Evolutionary conservation across 2,113 vertebrate genomes (phyloP), one percentile per base, ranked within the genome.

Genomic region (Nibea albiflora): DNA sequence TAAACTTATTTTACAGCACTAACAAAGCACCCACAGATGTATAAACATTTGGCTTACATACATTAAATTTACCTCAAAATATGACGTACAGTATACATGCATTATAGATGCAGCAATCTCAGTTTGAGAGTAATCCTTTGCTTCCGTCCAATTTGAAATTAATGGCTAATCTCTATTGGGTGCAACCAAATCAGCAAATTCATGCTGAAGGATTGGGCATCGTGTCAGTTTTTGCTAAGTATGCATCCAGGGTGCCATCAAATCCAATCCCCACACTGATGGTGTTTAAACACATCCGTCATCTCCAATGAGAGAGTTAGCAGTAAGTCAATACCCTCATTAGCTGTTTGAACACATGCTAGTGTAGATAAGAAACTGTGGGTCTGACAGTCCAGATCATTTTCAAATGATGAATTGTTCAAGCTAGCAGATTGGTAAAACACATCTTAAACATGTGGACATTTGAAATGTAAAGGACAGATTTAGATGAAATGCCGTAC

Each of bases 171-270:
- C 76, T 77, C 67, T 73, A 44, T 84, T 64, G 76, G 81, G 14
- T 39, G 70, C 44, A 62, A 84, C 77, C 64, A 85, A 79, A 89
- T 87, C 87, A 88, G 85, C 57, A 89, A 62, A 88, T 54, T 49
- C 79, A 71, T 10, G 22, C 72, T 71, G 82, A 81, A 67, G 81
- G 87, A 90, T 80, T 86, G 81, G 73, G 82, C 63, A 87, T 71
- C 1, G 7, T 80, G 84, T 91, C 87, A 81, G 77, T 83, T 88
- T 64, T 61, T 77, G 67, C 82, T 89, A 88, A 91, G 83, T 60
- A 80, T 57, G 80, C 71, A 83, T 84, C 82, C 85, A 80, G 83
- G 89, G 81, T 73, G 85, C 88, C 91, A 83, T 87, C 81, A 91
- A 85, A 92, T 89, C 87, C 79, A 88, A 87, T 88, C 88, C 80